A percentile compares a stretch with the other conserved stretches of the same genome.
These are phyloP conservation scores for Drosophila kanapiae DNA, from an alignment of 1,140 invertebrate species.

Conservation along the genomic window DNA sequence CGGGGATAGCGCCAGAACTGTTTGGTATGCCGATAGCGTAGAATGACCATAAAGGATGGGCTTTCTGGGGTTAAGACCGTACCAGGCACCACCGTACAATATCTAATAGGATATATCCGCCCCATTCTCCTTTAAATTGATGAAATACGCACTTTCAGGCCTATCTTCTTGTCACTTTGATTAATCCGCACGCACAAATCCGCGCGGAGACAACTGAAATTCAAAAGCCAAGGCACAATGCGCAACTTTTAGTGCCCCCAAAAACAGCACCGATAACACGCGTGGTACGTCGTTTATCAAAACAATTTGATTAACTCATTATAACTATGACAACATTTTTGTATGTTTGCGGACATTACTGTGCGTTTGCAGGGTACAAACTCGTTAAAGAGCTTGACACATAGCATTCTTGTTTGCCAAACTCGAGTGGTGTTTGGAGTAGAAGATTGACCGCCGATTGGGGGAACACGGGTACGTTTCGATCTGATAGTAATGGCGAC, in stretches of 20 bases:
- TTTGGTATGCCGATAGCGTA: constrained; percentile 24
- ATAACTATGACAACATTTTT: constrained; percentile 8
- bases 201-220: constrained; percentile 11
- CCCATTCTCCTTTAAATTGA: constrained; percentile 46
- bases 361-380: constrained; percentile 10
- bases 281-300: constrained; percentile 44
- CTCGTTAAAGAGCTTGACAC: neutral
- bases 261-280: constrained; percentile 42
- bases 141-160: constrained; percentile 53
- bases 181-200: constrained; percentile 58
- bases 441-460: neutral
- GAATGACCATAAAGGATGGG: constrained; percentile 20
- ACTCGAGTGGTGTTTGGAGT: neutral
- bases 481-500: neutral
- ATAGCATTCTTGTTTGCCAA: neutral
- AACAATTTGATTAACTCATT: constrained; percentile 66
- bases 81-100: constrained; percentile 51
- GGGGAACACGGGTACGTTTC: neutral
- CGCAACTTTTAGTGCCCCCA: constrained; percentile 14
- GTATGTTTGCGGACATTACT: constrained; percentile 3
- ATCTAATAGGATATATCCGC: constrained; percentile 70
- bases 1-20: constrained; percentile 1
- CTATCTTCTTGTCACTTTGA: constrained; percentile 32
- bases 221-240: constrained; percentile 26
- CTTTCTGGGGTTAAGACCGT: constrained; percentile 63